These are phyloP conservation scores for Helarctos malayanus DNA, from an alignment of 2,797 vertebrate genomes.

Conservation along the genomic window DNA sequence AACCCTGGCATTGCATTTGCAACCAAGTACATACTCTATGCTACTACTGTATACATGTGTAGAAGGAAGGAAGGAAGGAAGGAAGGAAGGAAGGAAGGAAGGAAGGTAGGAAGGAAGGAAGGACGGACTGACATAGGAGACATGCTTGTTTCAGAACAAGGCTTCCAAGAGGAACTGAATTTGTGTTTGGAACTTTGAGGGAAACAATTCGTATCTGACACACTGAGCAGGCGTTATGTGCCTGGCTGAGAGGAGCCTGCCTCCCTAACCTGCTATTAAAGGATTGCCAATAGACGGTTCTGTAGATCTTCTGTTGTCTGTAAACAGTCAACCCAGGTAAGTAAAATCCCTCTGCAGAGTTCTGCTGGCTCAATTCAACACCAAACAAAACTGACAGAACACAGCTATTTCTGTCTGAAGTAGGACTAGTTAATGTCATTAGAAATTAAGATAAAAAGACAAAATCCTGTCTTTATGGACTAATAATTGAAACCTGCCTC, in stretches of 20 bases:
- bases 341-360: not conserved
- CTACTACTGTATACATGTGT: fast-evolving
- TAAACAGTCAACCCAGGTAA: not conserved
- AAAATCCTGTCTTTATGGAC: not conserved
- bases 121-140: not conserved
- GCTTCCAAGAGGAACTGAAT: not conserved
- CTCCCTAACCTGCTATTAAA: not conserved
- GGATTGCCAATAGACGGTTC: not conserved
- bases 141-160: fast-evolving
- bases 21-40: not conserved
- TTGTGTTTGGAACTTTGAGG: not conserved
- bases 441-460: not conserved
- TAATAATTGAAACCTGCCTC: not conserved
- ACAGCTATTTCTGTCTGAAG: not conserved
- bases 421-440: not conserved
- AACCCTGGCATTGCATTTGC: not conserved
- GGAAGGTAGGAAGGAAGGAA: not conserved
- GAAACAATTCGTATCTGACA: not conserved
- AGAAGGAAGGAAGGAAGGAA: not conserved
- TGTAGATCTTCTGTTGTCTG: not conserved
- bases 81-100: too few relatives aligned
- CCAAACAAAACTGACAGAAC: not conserved
- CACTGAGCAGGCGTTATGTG: fast-evolving
- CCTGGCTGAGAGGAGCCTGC: not conserved
- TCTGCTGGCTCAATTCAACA: not conserved